Evolutionary conservation across 2,797 vertebrate genomes (phyloP).

Genomic region (Hippopotamyrus pictus): DNA sequence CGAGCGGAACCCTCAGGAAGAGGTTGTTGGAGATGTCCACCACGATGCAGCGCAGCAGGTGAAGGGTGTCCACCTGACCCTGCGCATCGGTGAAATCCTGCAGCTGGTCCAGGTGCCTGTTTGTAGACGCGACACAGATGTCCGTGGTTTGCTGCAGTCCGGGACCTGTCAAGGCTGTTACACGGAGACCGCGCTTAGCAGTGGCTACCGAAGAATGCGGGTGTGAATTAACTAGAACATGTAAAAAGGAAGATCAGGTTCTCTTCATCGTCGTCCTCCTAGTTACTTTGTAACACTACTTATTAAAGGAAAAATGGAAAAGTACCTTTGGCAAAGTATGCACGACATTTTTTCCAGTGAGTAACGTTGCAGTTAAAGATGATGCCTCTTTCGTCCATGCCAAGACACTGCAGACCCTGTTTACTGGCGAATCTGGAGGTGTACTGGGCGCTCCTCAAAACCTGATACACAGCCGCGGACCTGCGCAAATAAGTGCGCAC

Average conservation of each 20-base stretch:
- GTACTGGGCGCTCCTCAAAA: conserved; percentile 80
- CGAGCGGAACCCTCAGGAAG: conserved; percentile 79
- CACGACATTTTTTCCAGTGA: conserved; percentile 77
- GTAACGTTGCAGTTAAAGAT: conserved; percentile 85
- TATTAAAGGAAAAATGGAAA: neutral
- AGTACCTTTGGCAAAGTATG: conserved; percentile 84
- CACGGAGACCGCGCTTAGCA: neutral
- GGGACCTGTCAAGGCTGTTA: conserved; percentile 80
- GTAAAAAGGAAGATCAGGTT: neutral
- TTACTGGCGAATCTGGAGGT: conserved; percentile 81
- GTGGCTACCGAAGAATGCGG: neutral
- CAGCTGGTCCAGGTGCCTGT: conserved; percentile 67
- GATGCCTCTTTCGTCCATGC: conserved; percentile 88
- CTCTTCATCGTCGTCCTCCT: neutral
- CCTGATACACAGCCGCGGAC: conserved; percentile 76
- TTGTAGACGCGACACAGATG: conserved; percentile 68
- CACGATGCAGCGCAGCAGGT: conserved; percentile 78
- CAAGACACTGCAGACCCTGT: conserved; percentile 76
- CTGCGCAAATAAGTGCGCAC: conserved; percentile 47
- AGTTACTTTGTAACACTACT: neutral
- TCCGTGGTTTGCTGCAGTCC: conserved; percentile 71
- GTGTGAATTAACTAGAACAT: neutral
- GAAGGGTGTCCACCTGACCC: conserved; percentile 71
- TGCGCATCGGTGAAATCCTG: conserved; percentile 57
- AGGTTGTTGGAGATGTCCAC: conserved; percentile 84